phyloP scores from a whole-genome alignment of 2,797 vertebrate species.

The Pangasius krempfi region DNA sequence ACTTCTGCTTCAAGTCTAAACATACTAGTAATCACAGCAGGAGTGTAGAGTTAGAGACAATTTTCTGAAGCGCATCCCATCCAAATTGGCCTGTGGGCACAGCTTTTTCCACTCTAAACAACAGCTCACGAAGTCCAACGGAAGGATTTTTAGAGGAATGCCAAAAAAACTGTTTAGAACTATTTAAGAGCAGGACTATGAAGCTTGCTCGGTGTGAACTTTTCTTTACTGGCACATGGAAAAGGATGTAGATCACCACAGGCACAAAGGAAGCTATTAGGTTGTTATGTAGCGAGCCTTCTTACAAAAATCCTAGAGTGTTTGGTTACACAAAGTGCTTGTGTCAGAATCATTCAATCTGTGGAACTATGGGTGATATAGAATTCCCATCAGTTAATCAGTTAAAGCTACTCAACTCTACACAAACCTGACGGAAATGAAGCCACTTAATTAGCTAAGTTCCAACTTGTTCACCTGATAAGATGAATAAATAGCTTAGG shows the following conservation, averaged over 20 bases:
- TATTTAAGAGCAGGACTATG: slow-evolving; percentile 25
- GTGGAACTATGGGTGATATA: no score
- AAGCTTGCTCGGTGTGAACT: slow-evolving; percentile 34
- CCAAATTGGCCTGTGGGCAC: slow-evolving; percentile 51
- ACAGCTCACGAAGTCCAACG: slow-evolving; percentile 27
- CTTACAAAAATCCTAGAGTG: neutral
- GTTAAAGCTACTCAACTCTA: neutral
- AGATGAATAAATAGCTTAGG: slow-evolving; percentile 3
- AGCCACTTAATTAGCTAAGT: neutral
- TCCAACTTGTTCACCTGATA: neutral
- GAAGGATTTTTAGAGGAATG: slow-evolving; percentile 43
- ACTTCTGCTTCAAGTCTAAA: slow-evolving; percentile 31
- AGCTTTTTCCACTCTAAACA: slow-evolving; percentile 59
- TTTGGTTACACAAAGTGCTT: neutral
- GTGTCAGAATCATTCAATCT: neutral
- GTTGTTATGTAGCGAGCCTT: slow-evolving; percentile 23
- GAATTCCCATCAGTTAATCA: neutral
- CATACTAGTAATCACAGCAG: slow-evolving; percentile 27
- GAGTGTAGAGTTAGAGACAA: slow-evolving; percentile 41
- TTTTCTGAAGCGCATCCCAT: slow-evolving; percentile 41
- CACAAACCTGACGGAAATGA: neutral
- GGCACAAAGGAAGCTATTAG: slow-evolving; percentile 45
- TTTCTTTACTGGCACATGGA: slow-evolving; percentile 30
- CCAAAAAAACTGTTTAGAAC: slow-evolving; percentile 47
- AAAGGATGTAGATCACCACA: slow-evolving; percentile 28